Conservation (phyloP, 1,140 invertebrate species). For the Scaptomyza graminum region DNA sequence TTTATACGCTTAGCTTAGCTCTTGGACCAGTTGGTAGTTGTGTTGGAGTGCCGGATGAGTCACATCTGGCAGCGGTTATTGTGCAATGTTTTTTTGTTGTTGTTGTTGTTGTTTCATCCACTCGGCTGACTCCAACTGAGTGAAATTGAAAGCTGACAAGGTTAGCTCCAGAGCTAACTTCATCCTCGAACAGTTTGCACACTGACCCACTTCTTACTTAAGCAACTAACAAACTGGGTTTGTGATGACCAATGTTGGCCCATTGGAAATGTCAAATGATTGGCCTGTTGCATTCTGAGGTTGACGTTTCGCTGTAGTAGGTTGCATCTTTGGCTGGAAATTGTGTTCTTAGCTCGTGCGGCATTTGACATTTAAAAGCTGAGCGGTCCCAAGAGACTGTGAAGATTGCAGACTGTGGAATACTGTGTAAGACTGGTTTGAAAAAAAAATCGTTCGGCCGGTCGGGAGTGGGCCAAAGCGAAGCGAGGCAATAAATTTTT, state of each 20-base stretch:
- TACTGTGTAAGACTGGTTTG: conserved; percentile 47
- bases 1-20: conserved; percentile 1
- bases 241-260: conserved; percentile 7
- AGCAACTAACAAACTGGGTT: conserved; percentile 33
- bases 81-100: conserved; percentile 44
- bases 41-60: conserved; percentile 48
- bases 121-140: conserved; percentile 31
- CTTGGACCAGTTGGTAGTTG: conserved; percentile 18
- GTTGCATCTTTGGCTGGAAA: conserved; percentile 30
- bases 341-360: conserved; percentile 64
- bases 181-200: conserved; percentile 31
- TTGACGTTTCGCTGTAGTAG: conserved; percentile 55
- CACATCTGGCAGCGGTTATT: conserved; percentile 44
- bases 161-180: conserved; percentile 42
- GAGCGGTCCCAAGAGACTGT: conserved; percentile 7
- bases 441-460: conserved; percentile 20
- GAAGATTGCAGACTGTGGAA: conserved; percentile 12
- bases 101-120: conserved; percentile 6
- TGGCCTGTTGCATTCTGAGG: conserved; percentile 58
- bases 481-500: conserved; percentile 67
- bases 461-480: conserved; percentile 4
- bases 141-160: conserved; percentile 70
- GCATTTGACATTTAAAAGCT: conserved; percentile 69
- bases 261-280: conserved; percentile 67
- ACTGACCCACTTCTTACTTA: conserved; percentile 51